Evolutionary conservation across 2,888 invertebrate species (phyloP), one percentile per base, ranked within the genome.

Genomic region (Meteorus colon): DNA sequence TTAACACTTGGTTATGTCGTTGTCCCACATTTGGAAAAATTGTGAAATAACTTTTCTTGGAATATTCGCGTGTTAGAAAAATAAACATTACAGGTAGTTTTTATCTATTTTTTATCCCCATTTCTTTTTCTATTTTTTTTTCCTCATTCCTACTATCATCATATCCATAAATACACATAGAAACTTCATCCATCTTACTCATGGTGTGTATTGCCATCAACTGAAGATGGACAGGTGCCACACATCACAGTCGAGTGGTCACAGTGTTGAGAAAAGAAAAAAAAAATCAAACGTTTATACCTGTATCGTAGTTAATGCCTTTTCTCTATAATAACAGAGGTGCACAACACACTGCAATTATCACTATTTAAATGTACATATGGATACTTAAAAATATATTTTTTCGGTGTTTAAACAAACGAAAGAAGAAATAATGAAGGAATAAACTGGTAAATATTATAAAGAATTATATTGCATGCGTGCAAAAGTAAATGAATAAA

Each of bases 1-100:
- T 55, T 4, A n/a, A 55, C 55, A 55, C 19, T 19, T 19, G n/a
- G 4, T 24, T 55, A 16, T n/a, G 48, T 48, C 8, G 48, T 55
- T 55, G 19, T 55, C 55, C 55, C 24, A 55, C 55, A 55, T 55
- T 55, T 1, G n/a, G 24, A 24, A 19, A 55, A 19, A 55, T 55
- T 55, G 19, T 19, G 73, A 75, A 77, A 78, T 34, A 63, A 63
- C 71, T 74, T 74, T 68, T 71, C 71, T 71, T 71, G 73, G 63
- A 76, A 77, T 66, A 55, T 62, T 71, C 60, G 65, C 77, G 69
- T 75, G 67, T 68, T 73, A 19, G 19, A 24, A 55, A 55, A 5
- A 19, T 5, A 55, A 19, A 55, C 19, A 55, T 6, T 16, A 48
- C 14, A 48, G 10, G 8, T n/a, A 55, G 1, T 55, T 19, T 19